A percentile compares a stretch with the other conserved stretches of the same genome.
Evolutionary conservation across 2,888 invertebrate species (phyloP).

Genomic region (Griposia aprilina): DNA sequence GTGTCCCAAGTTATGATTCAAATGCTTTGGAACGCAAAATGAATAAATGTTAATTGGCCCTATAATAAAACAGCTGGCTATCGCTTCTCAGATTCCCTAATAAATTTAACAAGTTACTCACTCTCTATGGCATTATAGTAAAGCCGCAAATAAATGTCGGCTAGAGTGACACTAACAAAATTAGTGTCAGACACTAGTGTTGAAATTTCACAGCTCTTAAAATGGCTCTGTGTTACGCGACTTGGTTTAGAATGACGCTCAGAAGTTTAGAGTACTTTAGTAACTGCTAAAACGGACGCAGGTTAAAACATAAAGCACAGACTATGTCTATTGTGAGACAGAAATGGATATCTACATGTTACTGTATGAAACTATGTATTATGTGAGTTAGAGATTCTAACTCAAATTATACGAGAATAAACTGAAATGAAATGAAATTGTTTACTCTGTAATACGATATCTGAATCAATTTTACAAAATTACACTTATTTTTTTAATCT

Average conservation of each 20-base stretch:
- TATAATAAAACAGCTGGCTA: background rate
- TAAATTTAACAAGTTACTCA: background rate
- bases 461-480: background rate
- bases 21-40: background rate
- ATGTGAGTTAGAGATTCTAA: background rate
- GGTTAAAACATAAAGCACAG: background rate
- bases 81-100: background rate
- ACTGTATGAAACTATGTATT: background rate
- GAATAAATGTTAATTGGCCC: background rate
- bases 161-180: conserved; percentile 10
- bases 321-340: background rate
- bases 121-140: background rate
- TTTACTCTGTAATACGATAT: background rate
- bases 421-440: background rate
- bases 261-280: conserved; percentile 21
- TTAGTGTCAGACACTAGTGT: conserved; percentile 21
- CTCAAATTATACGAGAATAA: background rate
- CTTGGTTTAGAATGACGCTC: conserved; percentile 19
- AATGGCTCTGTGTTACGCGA: background rate
- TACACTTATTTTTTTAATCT: background rate
- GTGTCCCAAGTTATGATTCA: background rate
- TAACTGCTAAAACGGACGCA: background rate
- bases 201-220: conserved; percentile 16
- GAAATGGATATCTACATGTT: background rate
- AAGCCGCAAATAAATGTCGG: conserved; percentile 28